These are phyloP conservation scores for Liparis tanakae DNA, from an alignment of 2,797 vertebrate species.

Conservation along the genomic window DNA sequence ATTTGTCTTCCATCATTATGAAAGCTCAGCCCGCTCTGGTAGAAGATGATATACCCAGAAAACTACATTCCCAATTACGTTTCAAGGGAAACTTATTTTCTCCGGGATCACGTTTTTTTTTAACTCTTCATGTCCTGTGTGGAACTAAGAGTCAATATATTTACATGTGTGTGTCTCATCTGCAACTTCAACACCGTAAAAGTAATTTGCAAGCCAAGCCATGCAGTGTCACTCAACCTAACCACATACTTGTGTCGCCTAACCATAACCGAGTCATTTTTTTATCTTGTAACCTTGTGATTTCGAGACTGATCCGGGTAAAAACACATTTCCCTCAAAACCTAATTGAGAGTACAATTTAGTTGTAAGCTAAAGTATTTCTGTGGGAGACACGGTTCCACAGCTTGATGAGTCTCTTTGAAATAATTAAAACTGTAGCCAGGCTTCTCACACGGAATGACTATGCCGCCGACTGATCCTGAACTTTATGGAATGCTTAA, in stretches of 20 bases:
- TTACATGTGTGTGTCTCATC: neutral
- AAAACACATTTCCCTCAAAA: neutral
- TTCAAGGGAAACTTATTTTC: neutral
- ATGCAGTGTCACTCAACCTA: neutral
- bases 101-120: neutral
- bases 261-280: neutral
- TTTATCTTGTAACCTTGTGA: neutral
- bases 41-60: neutral
- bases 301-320: neutral
- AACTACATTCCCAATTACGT: neutral
- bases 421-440: neutral
- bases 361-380: neutral
- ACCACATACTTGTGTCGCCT: neutral
- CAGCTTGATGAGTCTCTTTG: slow-evolving; percentile 1
- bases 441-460: neutral
- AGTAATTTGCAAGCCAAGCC: neutral
- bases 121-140: neutral
- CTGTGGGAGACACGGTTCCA: neutral
- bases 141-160: neutral
- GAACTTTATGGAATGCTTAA: neutral
- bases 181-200: neutral
- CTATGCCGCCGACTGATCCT: neutral
- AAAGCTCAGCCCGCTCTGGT: neutral
- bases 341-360: neutral
- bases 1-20: slow-evolving; percentile 4